Percentiles rank a stretch among this genome's conserved stretches.
Evolutionary conservation across 2,888 invertebrate species (phyloP).

Genomic region (Ornithoptera priamus): DNA sequence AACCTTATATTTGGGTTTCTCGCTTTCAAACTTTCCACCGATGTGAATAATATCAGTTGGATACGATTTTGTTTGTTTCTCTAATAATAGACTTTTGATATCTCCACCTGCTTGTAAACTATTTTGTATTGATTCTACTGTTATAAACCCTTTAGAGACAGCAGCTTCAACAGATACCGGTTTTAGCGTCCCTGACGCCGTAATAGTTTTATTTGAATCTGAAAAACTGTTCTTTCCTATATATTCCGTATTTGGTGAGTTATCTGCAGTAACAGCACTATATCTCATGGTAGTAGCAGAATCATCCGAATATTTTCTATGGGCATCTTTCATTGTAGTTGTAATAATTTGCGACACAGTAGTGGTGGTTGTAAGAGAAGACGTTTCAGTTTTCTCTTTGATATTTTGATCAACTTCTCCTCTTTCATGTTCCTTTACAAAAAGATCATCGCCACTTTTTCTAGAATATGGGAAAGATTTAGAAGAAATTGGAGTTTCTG

Average conservation of each 20-base stretch:
- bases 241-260: conserved; percentile 83
- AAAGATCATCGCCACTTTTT: conserved; percentile 81
- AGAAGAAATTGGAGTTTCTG: conserved; percentile 43
- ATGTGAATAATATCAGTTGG: conserved; percentile 79
- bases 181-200: conserved; percentile 64
- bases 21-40: conserved; percentile 77
- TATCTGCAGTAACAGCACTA: conserved; percentile 59
- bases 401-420: conserved; percentile 80
- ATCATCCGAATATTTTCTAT: conserved; percentile 84
- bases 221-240: conserved; percentile 67
- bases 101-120: conserved; percentile 62
- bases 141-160: conserved; percentile 77
- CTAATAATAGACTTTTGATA: conserved; percentile 40
- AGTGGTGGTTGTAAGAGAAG: conserved; percentile 33
- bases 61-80: conserved; percentile 41
- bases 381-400: conserved; percentile 21
- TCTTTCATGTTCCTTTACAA: conserved; percentile 64
- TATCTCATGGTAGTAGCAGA: conserved; percentile 73
- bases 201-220: conserved; percentile 43
- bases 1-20: conserved; percentile 84
- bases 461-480: neutral
- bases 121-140: conserved; percentile 75
- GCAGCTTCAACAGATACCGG: conserved; percentile 81
- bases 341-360: conserved; percentile 56
- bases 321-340: conserved; percentile 81